Base-by-base conservation (phyloP, 2,888 invertebrate species). In the Caenorhabditis auriculariae region DNA sequence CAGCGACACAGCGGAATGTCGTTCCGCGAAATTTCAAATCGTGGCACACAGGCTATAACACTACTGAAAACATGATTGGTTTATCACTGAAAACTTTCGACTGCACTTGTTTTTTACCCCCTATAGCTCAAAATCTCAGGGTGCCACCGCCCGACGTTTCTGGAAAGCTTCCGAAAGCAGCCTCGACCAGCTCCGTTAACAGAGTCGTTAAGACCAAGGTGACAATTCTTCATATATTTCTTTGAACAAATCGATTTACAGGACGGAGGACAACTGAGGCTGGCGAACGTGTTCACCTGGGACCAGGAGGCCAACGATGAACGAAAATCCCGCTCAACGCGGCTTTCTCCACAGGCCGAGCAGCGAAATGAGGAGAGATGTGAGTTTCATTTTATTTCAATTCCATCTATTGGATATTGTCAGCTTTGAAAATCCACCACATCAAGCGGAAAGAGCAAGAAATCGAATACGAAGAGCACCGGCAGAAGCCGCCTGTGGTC, bases 171-270 rank as follows among this genome's bases (percentile, higher is more conserved):
- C 69, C 68, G 21, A 78, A 77, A 54, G 65, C 76, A 17, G 78
- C 78, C 6, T 78, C 78, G 17, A 69, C 76, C 38, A 76, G 71
- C 41, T 74, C 76, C 21, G 66, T 78, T 57, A 73, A 62, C 49
- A 69, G 55, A 56, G 55, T 61, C 46, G 54, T 72, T 37, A 51
- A 63, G 17, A 64, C 70, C 12, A 51, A 54, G 54, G 73, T 74
- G 56, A 1, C 57, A 28, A 12, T 27, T 46, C 23, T 6, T 3
- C 1, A 19, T 29, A 17, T 17, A 28, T 27, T 5, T 35, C 17
- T 2, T 15, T 35, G 2, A 47, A 2, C 21, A 2, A n/a, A 48
- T 23, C 15, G 4, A n/a, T n/a, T 48, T 71, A 47, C 44, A 72
- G 56, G 76, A 76, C 45, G 76, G 76, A 32, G 76, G 76, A 2